Conservation (phyloP, 30 jellyfish, hydroid and myxozoan genomes). For the Aurelia sp. region DNA sequence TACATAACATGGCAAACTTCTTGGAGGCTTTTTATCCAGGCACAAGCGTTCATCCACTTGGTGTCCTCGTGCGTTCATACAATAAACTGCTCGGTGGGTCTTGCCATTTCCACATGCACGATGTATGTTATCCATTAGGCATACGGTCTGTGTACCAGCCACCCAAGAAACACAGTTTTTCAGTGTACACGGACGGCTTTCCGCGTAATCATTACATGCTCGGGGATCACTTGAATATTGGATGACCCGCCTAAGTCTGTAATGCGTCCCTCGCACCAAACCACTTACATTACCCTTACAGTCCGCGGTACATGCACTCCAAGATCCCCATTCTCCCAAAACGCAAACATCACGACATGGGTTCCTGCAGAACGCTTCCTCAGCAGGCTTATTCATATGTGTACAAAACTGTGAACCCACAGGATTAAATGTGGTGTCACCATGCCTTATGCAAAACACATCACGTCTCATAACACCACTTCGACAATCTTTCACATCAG, state of each 20-base stretch:
- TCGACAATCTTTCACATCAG: constrained; percentile 39
- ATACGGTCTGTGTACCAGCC: constrained; percentile 59
- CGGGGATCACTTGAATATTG: constrained; percentile 60
- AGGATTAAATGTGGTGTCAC: constrained; percentile 41
- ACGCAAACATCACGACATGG: constrained; percentile 47
- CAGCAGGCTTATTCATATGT: constrained; percentile 47
- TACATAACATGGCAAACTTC: constrained; percentile 62
- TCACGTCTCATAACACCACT: constrained; percentile 48
- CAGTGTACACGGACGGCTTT: constrained; percentile 72
- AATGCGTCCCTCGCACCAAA: constrained; percentile 55
- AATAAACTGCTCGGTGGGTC: constrained; percentile 67
- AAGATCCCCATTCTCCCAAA: constrained; percentile 74
- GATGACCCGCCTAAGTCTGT: constrained; percentile 62
- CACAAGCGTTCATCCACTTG: constrained; percentile 55
- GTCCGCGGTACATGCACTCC: constrained; percentile 76
- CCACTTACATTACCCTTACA: constrained; percentile 44
- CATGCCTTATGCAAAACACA: constrained; percentile 71
- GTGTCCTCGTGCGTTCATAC: constrained; percentile 70
- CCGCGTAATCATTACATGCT: constrained; percentile 72
- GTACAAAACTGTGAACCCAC: constrained; percentile 61
- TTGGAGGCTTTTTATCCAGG: constrained; percentile 41
- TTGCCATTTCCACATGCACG: constrained; percentile 75
- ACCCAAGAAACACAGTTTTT: constrained; percentile 60
- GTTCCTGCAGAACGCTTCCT: constrained; percentile 36
- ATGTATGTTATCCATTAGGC: constrained; percentile 60